phyloP scores from a whole-genome alignment of 2,888 invertebrate genomes.

The Oscheius myriophilus region DNA sequence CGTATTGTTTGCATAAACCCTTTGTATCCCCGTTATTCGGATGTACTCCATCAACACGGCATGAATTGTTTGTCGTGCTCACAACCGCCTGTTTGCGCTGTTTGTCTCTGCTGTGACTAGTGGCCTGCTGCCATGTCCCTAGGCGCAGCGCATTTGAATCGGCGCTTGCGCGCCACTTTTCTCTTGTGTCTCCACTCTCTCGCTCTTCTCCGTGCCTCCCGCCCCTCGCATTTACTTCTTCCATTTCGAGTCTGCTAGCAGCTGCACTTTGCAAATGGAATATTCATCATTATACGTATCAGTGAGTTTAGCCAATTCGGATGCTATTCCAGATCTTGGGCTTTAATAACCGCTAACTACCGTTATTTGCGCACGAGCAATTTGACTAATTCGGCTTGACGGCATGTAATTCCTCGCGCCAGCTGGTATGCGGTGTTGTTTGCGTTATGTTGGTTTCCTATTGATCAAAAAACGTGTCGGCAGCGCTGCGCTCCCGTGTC shows the following conservation, averaged over 20 bases:
- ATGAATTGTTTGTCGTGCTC: no score
- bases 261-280: constrained; percentile 2
- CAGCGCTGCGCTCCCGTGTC: constrained; percentile 12
- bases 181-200: constrained; percentile 24
- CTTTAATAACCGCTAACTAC: no score
- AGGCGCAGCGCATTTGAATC: constrained; percentile 17
- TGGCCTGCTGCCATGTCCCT: no score
- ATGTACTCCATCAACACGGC: no score
- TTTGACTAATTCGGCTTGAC: no score
- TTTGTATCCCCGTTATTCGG: no score
- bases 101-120: no score
- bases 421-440: neutral
- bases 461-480: constrained; percentile 27
- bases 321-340: no score
- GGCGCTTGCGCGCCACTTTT: constrained; percentile 26
- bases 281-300: neutral
- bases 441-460: neutral
- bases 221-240: constrained; percentile 27
- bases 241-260: constrained; percentile 24
- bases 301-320: no score
- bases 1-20: no score
- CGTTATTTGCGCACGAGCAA: no score
- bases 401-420: neutral
- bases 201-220: constrained; percentile 26
- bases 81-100: no score